phyloP scores from a whole-genome alignment of 2,113 vertebrate species.

The Mesembrinibis cayennensis region DNA sequence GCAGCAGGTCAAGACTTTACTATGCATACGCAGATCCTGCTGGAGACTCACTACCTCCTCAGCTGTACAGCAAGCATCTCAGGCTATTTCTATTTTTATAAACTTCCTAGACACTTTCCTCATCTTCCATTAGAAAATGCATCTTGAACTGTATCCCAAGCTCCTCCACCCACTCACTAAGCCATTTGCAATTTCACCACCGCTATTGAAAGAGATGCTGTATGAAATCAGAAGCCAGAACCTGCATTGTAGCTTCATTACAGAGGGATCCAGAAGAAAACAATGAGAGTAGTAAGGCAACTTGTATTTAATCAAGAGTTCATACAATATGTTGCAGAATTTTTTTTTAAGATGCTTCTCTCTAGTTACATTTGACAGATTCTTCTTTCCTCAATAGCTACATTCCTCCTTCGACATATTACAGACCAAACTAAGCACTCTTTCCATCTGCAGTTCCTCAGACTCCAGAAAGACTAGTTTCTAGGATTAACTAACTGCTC shows the following conservation, averaged over 20 bases:
- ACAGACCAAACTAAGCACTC: neutral
- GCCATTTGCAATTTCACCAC: neutral
- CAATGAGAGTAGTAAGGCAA: neutral
- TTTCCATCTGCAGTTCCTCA: neutral
- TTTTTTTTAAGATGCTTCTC: neutral
- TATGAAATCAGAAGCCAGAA: neutral
- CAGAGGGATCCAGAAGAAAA: neutral
- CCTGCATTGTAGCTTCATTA: neutral
- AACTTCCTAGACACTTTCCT: neutral
- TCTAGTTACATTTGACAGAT: neutral
- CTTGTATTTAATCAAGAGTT: neutral
- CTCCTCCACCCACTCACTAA: neutral
- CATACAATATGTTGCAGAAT: neutral
- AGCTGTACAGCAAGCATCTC: neutral
- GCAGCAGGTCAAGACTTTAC: neutral
- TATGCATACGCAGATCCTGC: neutral
- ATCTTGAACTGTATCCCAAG: neutral
- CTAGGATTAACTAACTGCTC: neutral
- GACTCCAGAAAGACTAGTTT: neutral
- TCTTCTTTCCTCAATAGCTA: neutral
- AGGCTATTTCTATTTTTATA: neutral
- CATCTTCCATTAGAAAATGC: neutral
- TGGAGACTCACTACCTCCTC: neutral
- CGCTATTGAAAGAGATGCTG: neutral
- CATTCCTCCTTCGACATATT: neutral